Conservation (phyloP, 2,888 invertebrate genomes). For the Tinea trinotella region DNA sequence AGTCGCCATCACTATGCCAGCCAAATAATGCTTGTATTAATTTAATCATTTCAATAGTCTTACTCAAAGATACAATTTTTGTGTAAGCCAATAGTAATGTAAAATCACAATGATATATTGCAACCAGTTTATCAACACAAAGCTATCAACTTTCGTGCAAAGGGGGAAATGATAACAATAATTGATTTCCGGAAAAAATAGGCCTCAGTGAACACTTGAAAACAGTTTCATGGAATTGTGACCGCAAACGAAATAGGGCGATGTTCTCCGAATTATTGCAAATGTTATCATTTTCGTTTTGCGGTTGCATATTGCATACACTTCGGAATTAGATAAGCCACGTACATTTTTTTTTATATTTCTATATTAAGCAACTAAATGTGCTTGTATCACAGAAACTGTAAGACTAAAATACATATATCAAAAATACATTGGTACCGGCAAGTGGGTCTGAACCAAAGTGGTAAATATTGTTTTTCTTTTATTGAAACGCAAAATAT, state of each 20-base stretch:
- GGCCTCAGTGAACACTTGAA: slow-evolving; percentile 10
- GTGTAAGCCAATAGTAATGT: background rate
- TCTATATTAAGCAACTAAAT: too few species aligned
- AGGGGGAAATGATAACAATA: slow-evolving; percentile 18
- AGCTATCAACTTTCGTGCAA: slow-evolving; percentile 11
- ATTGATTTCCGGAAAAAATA: slow-evolving; percentile 17
- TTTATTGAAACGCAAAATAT: too few species aligned
- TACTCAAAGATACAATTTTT: background rate
- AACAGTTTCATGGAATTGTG: background rate
- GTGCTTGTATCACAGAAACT: too few species aligned
- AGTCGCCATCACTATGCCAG: too few species aligned
- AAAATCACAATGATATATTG: background rate
- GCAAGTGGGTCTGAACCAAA: too few species aligned
- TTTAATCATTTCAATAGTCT: too few species aligned
- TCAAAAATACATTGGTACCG: too few species aligned
- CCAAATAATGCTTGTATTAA: too few species aligned
- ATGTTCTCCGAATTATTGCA: slow-evolving; percentile 9
- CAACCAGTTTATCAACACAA: background rate
- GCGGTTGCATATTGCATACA: background rate
- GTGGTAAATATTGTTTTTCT: too few species aligned
- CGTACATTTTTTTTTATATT: too few species aligned
- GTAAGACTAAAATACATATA: too few species aligned
- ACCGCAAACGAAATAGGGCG: background rate
- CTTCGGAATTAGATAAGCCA: background rate
- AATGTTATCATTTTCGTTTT: background rate